Evolutionary conservation across 2,797 vertebrate genomes (phyloP), one percentile per base, ranked within the genome.

Genomic region (Decapterus maruadsi): DNA sequence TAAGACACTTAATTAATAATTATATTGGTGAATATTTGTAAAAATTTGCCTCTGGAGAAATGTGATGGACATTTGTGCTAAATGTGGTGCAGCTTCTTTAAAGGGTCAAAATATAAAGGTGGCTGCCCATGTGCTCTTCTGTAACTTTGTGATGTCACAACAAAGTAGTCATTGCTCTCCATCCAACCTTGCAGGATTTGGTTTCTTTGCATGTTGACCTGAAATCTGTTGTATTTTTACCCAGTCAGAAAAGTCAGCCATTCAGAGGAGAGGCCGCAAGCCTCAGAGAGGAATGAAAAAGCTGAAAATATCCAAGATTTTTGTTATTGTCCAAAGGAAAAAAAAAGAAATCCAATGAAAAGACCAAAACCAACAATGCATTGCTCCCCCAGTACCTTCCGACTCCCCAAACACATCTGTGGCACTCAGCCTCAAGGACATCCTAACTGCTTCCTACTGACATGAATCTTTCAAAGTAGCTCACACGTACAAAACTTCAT

Each of bases 391-490:
- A 36, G 34, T 3, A 2, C 6, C 16, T 26, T 53, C 29, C 36
- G 48, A 56, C 51, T 43, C 48, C n/a, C 8, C 13, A 2, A 4
- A 29, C 29, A 4, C 19, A 4, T 36, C 17, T 46, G 2, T 11
- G 45, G 29, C 38, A 22, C 14, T 58, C 60, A 67, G 14, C 59
- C 46, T n/a, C 20, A 29, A 54, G 34, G 48, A 55, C 43, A 20
- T n/a, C 45, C 42, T 43, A 42, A 43, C 42, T 43, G 42, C 0
- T 5, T 71, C 42, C 61, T 12, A 29, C 42, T 38, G n/a, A 22
- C 14, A 14, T n/a, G 29, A 75, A n/a, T 60, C 56, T 69, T 50
- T 59, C 19, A 50, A 29, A 64, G 59, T 6, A 2, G 8, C 57
- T 75, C 36, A 7, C 40, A 42, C 20, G 57, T 51, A 43, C 11